A percentile compares a stretch with the other conserved stretches of the same genome.
These are phyloP conservation scores for Steinernema carpocapsae DNA, from an alignment of 2,888 invertebrate genomes.

Conservation along the genomic window DNA sequence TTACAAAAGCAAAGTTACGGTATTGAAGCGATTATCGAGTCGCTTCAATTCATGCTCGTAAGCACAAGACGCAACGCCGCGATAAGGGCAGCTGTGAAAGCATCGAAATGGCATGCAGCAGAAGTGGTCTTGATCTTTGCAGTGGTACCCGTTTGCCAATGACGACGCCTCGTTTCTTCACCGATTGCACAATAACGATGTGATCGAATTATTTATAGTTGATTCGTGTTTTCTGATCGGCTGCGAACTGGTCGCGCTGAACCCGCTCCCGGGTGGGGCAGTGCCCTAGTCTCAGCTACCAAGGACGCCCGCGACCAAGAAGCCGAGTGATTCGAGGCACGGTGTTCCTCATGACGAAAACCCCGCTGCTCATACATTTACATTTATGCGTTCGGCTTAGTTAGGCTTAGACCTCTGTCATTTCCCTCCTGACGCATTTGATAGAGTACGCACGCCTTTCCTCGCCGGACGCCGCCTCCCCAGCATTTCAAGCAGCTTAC, in stretches of 20 bases:
- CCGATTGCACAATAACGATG: too few species aligned
- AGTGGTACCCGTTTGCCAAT: too few species aligned
- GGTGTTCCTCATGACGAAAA: neutral
- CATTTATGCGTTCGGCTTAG: constrained; percentile 6
- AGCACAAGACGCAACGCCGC: too few species aligned
- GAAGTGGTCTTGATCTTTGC: too few species aligned
- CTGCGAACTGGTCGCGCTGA: neutral
- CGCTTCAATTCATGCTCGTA: too few species aligned
- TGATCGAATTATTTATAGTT: too few species aligned
- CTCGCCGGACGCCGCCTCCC: constrained; percentile 12
- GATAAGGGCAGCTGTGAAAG: too few species aligned
- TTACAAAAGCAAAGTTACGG: too few species aligned
- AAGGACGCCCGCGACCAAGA: neutral
- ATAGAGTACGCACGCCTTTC: constrained; percentile 10
- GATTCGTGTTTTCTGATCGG: neutral
- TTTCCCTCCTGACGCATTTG: neutral
- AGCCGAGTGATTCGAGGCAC: constrained; percentile 19
- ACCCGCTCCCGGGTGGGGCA: constrained; percentile 1
- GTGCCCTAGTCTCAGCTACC: neutral
- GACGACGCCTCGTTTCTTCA: too few species aligned
- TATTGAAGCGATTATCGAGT: too few species aligned
- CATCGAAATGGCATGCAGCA: too few species aligned
- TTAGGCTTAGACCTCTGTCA: neutral
- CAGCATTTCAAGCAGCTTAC: neutral
- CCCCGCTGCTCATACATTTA: neutral